Percentiles rank a stretch among this genome's conserved stretches.
These are phyloP conservation scores for Nematostella vectensis DNA, from an alignment of 92 coral and sea anemone genomes.

Conservation along the genomic window DNA sequence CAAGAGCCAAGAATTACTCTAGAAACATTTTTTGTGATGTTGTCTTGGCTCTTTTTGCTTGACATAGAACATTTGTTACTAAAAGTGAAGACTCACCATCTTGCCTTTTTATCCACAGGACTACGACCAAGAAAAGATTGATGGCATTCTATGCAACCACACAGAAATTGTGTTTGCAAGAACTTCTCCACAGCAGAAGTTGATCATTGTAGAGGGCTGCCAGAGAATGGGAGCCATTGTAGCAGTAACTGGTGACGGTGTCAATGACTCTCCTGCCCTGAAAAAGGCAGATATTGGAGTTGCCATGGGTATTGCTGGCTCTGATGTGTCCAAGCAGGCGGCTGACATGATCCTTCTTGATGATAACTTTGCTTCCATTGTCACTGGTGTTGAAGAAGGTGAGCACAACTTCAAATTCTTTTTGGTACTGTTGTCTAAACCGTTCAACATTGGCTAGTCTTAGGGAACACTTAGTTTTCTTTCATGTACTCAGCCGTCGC, in stretches of 20 bases:
- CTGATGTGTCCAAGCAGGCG: slow-evolving; percentile 98
- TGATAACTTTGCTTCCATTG: slow-evolving; percentile 99
- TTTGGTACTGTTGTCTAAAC: too few species aligned
- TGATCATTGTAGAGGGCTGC: slow-evolving; percentile 96
- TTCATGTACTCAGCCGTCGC: neutral
- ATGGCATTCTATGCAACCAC: slow-evolving; percentile 33
- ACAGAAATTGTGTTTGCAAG: slow-evolving; percentile 81
- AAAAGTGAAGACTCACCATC: too few species aligned
- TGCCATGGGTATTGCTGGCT: slow-evolving; percentile 99
- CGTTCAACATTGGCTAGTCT: too few species aligned
- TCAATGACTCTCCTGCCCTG: slow-evolving; percentile 94
- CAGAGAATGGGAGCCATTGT: slow-evolving; percentile 97
- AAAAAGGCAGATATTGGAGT: slow-evolving; percentile 98
- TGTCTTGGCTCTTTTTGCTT: too few species aligned
- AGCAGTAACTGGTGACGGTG: slow-evolving; percentile 99
- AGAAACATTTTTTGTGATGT: too few species aligned
- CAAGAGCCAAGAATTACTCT: too few species aligned
- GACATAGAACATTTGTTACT: too few species aligned
- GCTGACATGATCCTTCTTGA: slow-evolving; percentile 96
- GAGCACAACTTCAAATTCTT: too few species aligned
- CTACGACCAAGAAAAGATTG: slow-evolving; percentile 28
- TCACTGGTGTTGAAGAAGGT: slow-evolving; percentile 99
- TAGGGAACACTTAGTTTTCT: too few species aligned
- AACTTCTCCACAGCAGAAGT: slow-evolving; percentile 96
- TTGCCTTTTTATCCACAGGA: slow-evolving; percentile 19